These are phyloP conservation scores for Puffinus mauretanicus DNA, from an alignment of 2,113 vertebrate genomes.

Conservation along the genomic window DNA sequence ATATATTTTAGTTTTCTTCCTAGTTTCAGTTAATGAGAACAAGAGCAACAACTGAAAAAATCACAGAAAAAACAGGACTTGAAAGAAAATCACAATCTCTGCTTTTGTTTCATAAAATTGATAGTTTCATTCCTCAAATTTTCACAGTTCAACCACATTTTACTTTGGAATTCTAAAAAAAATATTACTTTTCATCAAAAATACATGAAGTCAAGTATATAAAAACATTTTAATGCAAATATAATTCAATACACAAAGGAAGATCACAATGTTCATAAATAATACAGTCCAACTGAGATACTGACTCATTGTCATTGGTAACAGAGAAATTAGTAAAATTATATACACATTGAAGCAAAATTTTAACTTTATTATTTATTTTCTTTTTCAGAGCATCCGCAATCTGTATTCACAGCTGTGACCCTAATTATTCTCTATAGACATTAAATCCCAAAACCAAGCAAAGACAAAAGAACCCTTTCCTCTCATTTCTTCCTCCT, in stretches of 20 bases:
- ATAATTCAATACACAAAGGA: neutral
- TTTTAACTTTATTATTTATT: neutral
- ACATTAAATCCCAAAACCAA: neutral
- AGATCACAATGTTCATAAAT: neutral
- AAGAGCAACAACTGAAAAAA: neutral
- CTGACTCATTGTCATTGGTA: neutral
- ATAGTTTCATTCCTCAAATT: neutral
- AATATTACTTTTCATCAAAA: neutral
- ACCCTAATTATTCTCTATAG: neutral
- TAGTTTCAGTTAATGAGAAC: neutral
- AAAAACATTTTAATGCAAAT: neutral
- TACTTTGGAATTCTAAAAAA: neutral
- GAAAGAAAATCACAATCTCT: neutral
- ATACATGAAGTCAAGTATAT: neutral
- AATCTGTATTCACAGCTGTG: neutral
- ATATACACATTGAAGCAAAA: neutral
- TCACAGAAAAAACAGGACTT: neutral
- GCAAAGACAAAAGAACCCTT: accelerated
- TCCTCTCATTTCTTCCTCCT: neutral
- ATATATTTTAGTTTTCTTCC: neutral
- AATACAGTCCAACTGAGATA: neutral
- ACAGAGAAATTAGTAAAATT: neutral
- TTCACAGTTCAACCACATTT: neutral
- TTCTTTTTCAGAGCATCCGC: neutral
- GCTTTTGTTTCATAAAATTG: neutral